These are phyloP conservation scores for Lithophane ornitopus DNA, from an alignment of 2,888 invertebrate species.

Conservation along the genomic window DNA sequence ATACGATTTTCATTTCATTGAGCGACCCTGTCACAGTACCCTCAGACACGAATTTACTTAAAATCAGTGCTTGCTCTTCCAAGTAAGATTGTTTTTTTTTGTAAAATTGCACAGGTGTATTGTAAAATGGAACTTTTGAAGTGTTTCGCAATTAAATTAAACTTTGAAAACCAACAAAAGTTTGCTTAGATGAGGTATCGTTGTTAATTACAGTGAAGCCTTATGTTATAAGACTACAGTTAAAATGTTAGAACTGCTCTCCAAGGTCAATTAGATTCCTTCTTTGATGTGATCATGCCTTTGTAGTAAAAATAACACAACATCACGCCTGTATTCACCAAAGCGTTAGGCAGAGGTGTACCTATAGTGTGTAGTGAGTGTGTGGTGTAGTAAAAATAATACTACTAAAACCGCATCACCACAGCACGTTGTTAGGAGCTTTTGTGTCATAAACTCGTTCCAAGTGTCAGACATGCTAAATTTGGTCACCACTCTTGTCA, in stretches of 20 bases:
- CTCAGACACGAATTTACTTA: not conserved
- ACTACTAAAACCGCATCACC: not conserved
- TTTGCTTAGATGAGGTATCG: too few species aligned
- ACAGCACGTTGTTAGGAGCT: not conserved
- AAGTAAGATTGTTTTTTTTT: not conserved
- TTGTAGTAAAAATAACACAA: too few species aligned
- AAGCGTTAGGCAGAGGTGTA: too few species aligned
- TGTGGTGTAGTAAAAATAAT: not conserved
- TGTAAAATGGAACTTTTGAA: not conserved
- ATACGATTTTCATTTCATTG: not conserved
- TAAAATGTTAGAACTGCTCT: not conserved
- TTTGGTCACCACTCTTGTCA: too few species aligned
- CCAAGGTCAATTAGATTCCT: not conserved
- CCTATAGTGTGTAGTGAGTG: too few species aligned
- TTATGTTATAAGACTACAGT: not conserved
- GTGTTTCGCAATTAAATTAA: not conserved
- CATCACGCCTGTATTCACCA: too few species aligned
- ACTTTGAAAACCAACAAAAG: not conserved
- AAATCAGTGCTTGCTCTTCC: not conserved
- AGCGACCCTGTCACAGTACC: not conserved
- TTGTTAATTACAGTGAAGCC: conserved; percentile 5
- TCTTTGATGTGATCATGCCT: too few species aligned
- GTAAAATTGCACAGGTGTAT: not conserved
- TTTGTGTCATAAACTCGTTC: not conserved
- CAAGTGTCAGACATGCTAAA: not conserved